These are phyloP conservation scores for Dysdera silvatica DNA, from an alignment of 1,140 invertebrate genomes.

Conservation along the genomic window DNA sequence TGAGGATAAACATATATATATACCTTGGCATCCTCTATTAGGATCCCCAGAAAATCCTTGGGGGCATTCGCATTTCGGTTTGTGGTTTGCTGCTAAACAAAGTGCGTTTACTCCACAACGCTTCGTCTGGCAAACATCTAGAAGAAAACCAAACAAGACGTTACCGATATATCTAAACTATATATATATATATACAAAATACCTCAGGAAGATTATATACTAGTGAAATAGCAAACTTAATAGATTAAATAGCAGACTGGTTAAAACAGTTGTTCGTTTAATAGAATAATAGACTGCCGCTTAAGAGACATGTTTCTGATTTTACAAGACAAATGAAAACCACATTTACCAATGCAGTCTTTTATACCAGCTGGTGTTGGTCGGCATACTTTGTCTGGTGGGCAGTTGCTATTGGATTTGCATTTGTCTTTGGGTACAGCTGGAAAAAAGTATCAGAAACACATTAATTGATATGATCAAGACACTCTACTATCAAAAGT, in stretches of 20 bases:
- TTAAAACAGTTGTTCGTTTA: constrained; percentile 56
- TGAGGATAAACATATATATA: constrained; percentile 51
- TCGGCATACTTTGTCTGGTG: constrained; percentile 32
- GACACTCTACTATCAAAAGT: no score
- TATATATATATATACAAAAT: constrained; percentile 62
- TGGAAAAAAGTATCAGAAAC: neutral
- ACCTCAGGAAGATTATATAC: no score
- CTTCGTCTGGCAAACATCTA: constrained; percentile 58
- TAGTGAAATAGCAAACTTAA: no score
- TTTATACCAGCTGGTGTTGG: constrained; percentile 21
- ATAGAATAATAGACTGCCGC: no score
- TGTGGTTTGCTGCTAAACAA: constrained; percentile 65
- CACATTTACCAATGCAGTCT: constrained; percentile 68
- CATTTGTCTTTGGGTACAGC: constrained; percentile 52
- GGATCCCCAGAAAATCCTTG: constrained; percentile 74
- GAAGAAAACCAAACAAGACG: constrained; percentile 62
- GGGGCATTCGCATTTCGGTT: constrained; percentile 66
- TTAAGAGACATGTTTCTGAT: no score
- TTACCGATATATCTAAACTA: constrained; percentile 49
- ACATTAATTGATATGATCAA: neutral
- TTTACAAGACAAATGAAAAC: no score
- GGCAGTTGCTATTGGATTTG: constrained; percentile 44
- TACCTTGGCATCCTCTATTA: constrained; percentile 27
- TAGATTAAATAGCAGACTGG: no score
- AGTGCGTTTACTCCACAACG: constrained; percentile 74